Conservation (phyloP, 2,888 invertebrate species). For the Nemapogon koenigi region DNA sequence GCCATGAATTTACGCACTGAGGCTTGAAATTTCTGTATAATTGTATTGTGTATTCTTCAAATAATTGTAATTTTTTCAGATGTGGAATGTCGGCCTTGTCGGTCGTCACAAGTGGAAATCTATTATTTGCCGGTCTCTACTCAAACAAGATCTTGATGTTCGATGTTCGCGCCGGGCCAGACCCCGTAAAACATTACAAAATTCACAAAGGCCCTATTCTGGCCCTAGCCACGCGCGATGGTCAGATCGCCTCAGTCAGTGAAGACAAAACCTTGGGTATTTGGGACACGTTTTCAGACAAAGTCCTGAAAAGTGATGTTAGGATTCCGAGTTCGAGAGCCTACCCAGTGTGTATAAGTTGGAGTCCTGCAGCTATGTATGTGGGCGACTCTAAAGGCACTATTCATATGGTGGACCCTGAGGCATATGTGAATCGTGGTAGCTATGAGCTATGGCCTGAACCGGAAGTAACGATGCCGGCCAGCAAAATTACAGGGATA, state of each 20-base stretch:
- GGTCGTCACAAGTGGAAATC: slow-evolving; percentile 44
- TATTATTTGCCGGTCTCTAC: slow-evolving; percentile 61
- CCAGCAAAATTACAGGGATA: slow-evolving; percentile 47
- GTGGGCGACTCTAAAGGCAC: slow-evolving; percentile 52
- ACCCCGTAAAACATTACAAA: slow-evolving; percentile 45
- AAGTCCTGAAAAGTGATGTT: slow-evolving; percentile 37
- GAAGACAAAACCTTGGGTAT: slow-evolving; percentile 65
- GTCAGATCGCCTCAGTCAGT: slow-evolving; percentile 63
- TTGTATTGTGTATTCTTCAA: too few species aligned
- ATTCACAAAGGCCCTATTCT: slow-evolving; percentile 62
- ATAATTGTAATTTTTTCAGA: slow-evolving; percentile 29
- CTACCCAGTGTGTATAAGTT: slow-evolving; percentile 47
- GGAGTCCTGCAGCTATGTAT: slow-evolving; percentile 44
- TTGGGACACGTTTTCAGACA: slow-evolving; percentile 61
- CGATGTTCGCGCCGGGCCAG: slow-evolving; percentile 48
- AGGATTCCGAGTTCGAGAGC: slow-evolving; percentile 37
- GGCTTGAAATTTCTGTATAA: too few species aligned
- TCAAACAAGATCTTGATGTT: slow-evolving; percentile 60
- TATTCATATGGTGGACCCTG: slow-evolving; percentile 46
- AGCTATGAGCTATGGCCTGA: slow-evolving; percentile 45
- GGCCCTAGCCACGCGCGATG: slow-evolving; percentile 34
- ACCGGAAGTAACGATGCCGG: slow-evolving; percentile 33
- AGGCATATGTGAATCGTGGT: slow-evolving; percentile 30
- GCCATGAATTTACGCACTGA: too few species aligned
- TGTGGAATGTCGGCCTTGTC: slow-evolving; percentile 62